phyloP scores from a whole-genome alignment of 2,797 vertebrate genomes.

The Sebastes minor region DNA sequence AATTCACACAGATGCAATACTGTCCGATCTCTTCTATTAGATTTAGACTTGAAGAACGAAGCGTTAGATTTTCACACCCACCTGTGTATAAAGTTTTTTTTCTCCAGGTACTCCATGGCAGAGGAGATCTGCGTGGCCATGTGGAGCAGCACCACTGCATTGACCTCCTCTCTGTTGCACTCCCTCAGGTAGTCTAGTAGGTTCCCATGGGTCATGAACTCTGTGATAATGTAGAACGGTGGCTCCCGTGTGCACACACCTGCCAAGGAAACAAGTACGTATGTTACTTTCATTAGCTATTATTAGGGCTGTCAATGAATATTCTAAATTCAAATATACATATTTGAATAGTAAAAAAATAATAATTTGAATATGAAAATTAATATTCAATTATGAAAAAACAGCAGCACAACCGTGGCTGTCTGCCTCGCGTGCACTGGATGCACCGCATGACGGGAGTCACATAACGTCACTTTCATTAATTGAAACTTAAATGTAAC shows the following conservation, averaged over 20 bases:
- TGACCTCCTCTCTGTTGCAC: constrained; percentile 96
- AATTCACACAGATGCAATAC: not conserved
- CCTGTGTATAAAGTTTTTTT: constrained; percentile 99
- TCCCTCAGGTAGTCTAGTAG: constrained; percentile 96
- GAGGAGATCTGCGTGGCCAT: constrained; percentile 99
- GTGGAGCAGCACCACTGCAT: constrained; percentile 96
- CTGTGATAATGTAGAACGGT: constrained; percentile 98
- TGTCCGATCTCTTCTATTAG: not conserved
- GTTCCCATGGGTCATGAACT: constrained; percentile 99
- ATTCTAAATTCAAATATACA: too few species aligned
- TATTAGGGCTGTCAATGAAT: too few species aligned
- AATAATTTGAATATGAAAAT: too few species aligned
- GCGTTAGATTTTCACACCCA: constrained; percentile 41
- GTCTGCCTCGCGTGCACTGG: too few species aligned
- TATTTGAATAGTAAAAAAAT: too few species aligned
- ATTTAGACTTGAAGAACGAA: not conserved
- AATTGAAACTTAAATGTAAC: too few species aligned
- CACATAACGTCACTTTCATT: too few species aligned
- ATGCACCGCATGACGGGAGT: too few species aligned
- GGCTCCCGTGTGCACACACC: constrained; percentile 97
- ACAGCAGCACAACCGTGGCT: too few species aligned
- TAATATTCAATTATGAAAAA: too few species aligned
- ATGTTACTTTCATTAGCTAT: not conserved
- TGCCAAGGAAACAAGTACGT: constrained; percentile 47
- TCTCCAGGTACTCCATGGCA: constrained; percentile 99